Evolutionary conservation across 2,888 invertebrate genomes (phyloP).

Genomic region (Lochmaea capreae): DNA sequence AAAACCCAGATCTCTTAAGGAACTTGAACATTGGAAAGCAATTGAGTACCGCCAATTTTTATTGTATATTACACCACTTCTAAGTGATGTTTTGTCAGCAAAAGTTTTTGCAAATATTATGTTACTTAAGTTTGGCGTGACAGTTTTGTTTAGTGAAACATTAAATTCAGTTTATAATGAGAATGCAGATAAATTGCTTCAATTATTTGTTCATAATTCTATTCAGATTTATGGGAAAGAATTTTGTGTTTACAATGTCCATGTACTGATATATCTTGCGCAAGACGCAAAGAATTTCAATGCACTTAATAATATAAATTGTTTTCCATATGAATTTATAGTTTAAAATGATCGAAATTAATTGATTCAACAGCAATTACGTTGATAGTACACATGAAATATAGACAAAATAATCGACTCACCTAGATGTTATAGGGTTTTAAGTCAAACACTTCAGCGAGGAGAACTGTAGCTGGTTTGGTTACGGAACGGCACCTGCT

Average conservation of each 20-base stretch:
- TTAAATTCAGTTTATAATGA: conserved; percentile 4
- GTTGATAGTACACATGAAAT: too few species aligned
- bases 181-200: conserved; percentile 1
- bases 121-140: not conserved
- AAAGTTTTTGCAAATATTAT: conserved; percentile 6
- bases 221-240: conserved; percentile 10
- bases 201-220: not conserved
- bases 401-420: too few species aligned
- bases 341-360: too few species aligned
- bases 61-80: conserved; percentile 6
- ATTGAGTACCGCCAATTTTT: conserved; percentile 9
- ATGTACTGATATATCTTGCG: not conserved
- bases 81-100: conserved; percentile 7
- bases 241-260: conserved; percentile 7
- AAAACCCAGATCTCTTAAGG: conserved; percentile 3
- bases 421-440: too few species aligned
- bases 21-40: conserved; percentile 12
- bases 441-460: too few species aligned
- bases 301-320: too few species aligned
- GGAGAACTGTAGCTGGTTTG: too few species aligned
- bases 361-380: too few species aligned
- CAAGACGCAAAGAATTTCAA: not conserved
- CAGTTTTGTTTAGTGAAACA: conserved; percentile 1
- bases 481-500: too few species aligned
- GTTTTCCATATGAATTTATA: not conserved